Conservation (phyloP, 2,797 vertebrate species). For the Leucoraja ocellata region DNA sequence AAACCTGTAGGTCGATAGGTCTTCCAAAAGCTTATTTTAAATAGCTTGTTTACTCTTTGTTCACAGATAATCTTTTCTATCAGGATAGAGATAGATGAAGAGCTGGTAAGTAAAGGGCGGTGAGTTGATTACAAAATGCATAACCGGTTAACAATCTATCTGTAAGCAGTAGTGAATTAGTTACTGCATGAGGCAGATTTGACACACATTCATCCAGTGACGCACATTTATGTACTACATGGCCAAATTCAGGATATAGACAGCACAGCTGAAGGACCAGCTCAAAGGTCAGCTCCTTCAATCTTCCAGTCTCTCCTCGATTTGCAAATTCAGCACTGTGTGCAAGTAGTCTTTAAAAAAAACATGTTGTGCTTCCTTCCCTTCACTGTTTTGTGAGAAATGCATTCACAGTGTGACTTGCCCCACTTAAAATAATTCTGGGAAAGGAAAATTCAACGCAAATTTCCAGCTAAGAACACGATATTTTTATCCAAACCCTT, state of each 20-base stretch:
- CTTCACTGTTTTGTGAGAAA: not conserved
- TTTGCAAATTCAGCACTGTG: not conserved
- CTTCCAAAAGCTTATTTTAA: not conserved
- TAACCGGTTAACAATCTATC: not conserved
- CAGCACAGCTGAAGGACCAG: constrained; percentile 16
- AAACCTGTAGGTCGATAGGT: not conserved
- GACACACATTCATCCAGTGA: not conserved
- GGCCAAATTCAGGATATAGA: not conserved
- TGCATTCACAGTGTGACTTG: not conserved
- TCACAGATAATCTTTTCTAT: not conserved
- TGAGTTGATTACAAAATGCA: not conserved
- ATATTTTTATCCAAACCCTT: not conserved
- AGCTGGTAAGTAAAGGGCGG: not conserved
- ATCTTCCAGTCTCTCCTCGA: not conserved
- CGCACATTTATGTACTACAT: not conserved
- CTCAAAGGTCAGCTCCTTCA: not conserved
- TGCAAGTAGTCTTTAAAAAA: not conserved
- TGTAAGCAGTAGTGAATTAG: not conserved
- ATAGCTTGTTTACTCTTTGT: not conserved
- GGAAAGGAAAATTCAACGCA: not conserved
- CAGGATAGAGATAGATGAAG: not conserved
- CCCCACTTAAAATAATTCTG: not conserved
- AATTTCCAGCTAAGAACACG: not conserved
- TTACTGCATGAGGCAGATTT: not conserved
- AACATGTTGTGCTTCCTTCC: not conserved